phyloP scores from a whole-genome alignment of 2,888 invertebrate genomes.

The Augiades crinisus region DNA sequence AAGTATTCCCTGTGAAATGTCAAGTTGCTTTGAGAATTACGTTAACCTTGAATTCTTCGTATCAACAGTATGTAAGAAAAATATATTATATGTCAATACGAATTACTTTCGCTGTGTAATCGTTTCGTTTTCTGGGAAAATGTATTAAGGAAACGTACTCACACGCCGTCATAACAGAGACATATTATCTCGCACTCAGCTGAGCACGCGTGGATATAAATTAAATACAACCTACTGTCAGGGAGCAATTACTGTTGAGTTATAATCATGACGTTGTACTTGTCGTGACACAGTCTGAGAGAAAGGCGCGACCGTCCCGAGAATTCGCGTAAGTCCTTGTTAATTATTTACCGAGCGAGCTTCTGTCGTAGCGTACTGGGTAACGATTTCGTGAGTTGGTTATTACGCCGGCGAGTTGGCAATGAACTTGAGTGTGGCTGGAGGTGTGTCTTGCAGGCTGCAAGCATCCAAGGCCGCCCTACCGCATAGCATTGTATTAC shows the following conservation, averaged over 20 bases:
- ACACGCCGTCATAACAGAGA: neutral
- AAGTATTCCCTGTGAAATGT: neutral
- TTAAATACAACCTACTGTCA: slow-evolving; percentile 17
- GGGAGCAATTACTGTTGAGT: slow-evolving; percentile 18
- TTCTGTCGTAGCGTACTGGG: slow-evolving; percentile 8
- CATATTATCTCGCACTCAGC: slow-evolving; percentile 8
- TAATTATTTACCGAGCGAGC: slow-evolving; percentile 18
- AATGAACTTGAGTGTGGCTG: slow-evolving; percentile 73
- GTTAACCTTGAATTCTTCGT: neutral
- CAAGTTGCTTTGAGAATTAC: neutral
- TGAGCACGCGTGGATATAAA: slow-evolving; percentile 9
- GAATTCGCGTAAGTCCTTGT: neutral
- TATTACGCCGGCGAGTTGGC: slow-evolving; percentile 49
- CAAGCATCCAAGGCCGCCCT: slow-evolving; percentile 68
- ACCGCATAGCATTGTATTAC: slow-evolving; percentile 69
- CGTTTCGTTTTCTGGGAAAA: slow-evolving; percentile 2
- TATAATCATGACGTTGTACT: slow-evolving; percentile 41
- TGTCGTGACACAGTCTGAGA: slow-evolving; percentile 2
- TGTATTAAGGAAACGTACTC: neutral
- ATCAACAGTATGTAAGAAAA: neutral
- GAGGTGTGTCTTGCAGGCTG: slow-evolving; percentile 77
- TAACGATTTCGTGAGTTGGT: slow-evolving; percentile 18
- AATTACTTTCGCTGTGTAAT: neutral
- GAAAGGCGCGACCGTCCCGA: neutral
- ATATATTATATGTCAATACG: slow-evolving; percentile 1